Base-by-base conservation (phyloP, 2,113 vertebrate species). In the Siniperca knerii region DNA sequence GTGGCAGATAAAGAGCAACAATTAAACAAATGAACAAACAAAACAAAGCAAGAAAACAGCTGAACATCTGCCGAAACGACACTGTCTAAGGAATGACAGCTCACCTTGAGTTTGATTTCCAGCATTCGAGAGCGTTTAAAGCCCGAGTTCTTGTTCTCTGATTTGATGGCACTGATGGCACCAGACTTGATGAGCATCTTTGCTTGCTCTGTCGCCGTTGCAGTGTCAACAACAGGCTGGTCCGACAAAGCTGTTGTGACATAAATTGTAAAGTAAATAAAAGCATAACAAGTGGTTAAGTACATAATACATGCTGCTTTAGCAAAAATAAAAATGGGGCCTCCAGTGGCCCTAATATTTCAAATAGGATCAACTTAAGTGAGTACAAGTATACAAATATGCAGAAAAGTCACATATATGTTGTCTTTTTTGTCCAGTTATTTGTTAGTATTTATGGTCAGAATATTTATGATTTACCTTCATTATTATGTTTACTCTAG, bases 121-220 rank as follows among this genome's bases (percentile, higher is more conserved):
- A 98, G 94, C 35, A 96, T 98, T 46, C 97, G 95, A 25, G 97
- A 98, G 12, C 97, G 96, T 89, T 98, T 98, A 90, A 98, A 98
- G 37, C 97, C 97, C 0, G 97, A 98, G 93, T 97, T 98, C 91
- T 98, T 98, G 91, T 97, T 98, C 84, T 98, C 97, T 0, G 97
- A 97, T 82, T 97, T 98, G 90, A 98, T 98, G 82, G 97, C 97
- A 48, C 97, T 98, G 88, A 98, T 98, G 57, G 97, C 97, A 12
- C 97, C 97, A 0, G 97, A 97, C 87, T 98, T 98, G 89, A 98
- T 97, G 72, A 98, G 95, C 97, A 97, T 98, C 89, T 98, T 98
- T 5, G 97, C 97, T 89, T 98, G 97, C 74, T 98, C 97, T 1
- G 97, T 98, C 0, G 97, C 97, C 0, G 97, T 98, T 11, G 97